Conservation (phyloP, 2,797 vertebrate genomes). For the Calcarius lapponicus region DNA sequence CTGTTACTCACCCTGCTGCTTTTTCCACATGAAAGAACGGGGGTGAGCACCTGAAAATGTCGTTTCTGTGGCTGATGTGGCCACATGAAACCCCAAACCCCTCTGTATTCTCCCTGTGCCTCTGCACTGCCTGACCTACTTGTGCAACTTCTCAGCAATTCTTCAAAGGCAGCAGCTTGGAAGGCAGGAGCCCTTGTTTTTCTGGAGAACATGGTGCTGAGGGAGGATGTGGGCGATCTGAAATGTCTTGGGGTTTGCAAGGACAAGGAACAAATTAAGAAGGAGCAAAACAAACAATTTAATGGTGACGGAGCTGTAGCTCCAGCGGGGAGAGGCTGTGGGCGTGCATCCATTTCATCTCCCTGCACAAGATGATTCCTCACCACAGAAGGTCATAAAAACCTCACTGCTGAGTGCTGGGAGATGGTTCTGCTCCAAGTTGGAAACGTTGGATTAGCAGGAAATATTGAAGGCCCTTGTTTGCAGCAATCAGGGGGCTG, state of each 20-base stretch:
- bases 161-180: not conserved
- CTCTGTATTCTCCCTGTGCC: not conserved
- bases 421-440: constrained; percentile 32
- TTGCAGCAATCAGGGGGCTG: constrained; percentile 11
- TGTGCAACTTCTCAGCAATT: not conserved
- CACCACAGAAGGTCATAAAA: constrained; percentile 18
- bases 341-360: constrained; percentile 38
- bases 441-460: constrained; percentile 50
- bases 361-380: constrained; percentile 12
- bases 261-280: constrained; percentile 57
- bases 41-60: not conserved
- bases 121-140: not conserved
- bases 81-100: not conserved
- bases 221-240: constrained; percentile 39
- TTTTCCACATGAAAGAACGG: not conserved
- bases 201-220: constrained; percentile 23
- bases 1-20: not conserved
- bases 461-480: constrained; percentile 44
- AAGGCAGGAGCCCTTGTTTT: constrained; percentile 31
- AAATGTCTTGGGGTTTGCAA: constrained; percentile 31
- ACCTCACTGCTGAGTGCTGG: not conserved
- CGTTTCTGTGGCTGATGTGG: not conserved
- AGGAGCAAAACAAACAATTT: constrained; percentile 53
- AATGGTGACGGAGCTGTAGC: constrained; percentile 35
- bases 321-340: constrained; percentile 27